Evolutionary conservation across 2,113 vertebrate genomes (phyloP), one percentile per base, ranked within the genome.

Genomic region (Phaetusa simplex): DNA sequence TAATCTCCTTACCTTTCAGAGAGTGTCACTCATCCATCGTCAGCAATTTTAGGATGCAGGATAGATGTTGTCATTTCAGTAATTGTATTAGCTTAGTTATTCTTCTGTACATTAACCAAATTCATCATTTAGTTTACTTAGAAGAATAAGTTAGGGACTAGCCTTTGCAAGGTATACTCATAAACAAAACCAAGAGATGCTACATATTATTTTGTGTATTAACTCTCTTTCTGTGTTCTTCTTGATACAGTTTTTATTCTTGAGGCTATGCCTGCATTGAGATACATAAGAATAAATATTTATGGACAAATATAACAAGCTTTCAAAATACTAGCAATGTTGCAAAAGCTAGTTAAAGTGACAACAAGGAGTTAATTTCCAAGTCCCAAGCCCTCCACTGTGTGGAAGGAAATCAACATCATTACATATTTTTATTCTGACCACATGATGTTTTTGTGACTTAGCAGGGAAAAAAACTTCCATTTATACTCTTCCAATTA

Each of bases 401-500:
- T 1, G 1, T 52, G 30, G 45, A 74, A 89, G 5, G 32, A 49
- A 74, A 66, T 38, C 27, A 45, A 66, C 18, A 30, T 18, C 32
- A 23, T 74, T 7, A 8, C 11, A 5, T 78, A 29, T 22, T 90
- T 86, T 56, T n/a, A 78, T 34, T 26, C 40, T 78, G 40, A 32
- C 21, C 6, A 8, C 7, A 2, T 26, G 6, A 14, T 2, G 0
- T 56, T 73, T 12, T 11, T 64, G 13, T 1, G 1, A 61, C 9
- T 70, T 61, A 47, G 10, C 47, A 49, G 36, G 52, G 30, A 82
- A 56, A 73, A 84, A 8, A 7, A 24, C 18, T 62, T 80, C 14
- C n/a, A 38, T 55, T 80, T 67, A 42, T 19, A 26, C 20, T 45
- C 22, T 40, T 47, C 24, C 52, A 72, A n/a, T n/a, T 61, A 30